These are phyloP conservation scores for Brachyistius frenatus DNA, from an alignment of 2,113 vertebrate genomes.

Conservation along the genomic window DNA sequence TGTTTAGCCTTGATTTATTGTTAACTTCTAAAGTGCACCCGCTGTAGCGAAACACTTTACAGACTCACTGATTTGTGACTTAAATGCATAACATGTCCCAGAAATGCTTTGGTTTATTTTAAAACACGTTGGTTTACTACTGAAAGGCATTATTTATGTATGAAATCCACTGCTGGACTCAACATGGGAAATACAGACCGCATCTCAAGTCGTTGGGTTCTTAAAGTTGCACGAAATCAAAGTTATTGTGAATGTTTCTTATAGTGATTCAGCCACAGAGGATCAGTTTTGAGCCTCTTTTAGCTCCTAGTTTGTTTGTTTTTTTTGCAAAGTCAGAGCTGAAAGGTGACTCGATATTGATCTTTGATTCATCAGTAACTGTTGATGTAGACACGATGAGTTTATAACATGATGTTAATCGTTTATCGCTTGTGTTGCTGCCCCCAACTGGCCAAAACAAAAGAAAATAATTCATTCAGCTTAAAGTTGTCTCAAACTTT, in stretches of 20 bases:
- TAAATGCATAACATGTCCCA: constrained; percentile 8
- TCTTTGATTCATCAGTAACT: no score
- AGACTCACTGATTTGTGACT: constrained; percentile 4
- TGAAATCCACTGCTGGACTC: constrained; percentile 25
- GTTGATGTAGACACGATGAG: no score
- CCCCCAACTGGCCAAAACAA: no score
- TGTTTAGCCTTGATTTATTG: constrained; percentile 33
- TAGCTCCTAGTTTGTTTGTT: no score
- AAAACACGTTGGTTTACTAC: constrained; percentile 46
- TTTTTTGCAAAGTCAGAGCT: no score
- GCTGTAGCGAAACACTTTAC: constrained; percentile 10
- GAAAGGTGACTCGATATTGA: no score
- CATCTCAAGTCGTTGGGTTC: background rate
- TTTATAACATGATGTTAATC: no score
- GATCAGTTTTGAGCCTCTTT: no score
- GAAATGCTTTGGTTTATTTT: background rate
- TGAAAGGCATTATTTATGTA: constrained; percentile 35
- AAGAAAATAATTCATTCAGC: no score
- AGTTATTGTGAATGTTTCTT: background rate
- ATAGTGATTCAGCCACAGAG: background rate
- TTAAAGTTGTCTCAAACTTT: no score
- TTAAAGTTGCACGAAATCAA: constrained; percentile 1
- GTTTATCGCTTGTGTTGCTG: no score
- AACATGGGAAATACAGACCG: constrained; percentile 13
- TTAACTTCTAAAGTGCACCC: constrained; percentile 27